Conservation (phyloP, 1,140 invertebrate genomes). For the Drosophila parabipectinata region DNA sequence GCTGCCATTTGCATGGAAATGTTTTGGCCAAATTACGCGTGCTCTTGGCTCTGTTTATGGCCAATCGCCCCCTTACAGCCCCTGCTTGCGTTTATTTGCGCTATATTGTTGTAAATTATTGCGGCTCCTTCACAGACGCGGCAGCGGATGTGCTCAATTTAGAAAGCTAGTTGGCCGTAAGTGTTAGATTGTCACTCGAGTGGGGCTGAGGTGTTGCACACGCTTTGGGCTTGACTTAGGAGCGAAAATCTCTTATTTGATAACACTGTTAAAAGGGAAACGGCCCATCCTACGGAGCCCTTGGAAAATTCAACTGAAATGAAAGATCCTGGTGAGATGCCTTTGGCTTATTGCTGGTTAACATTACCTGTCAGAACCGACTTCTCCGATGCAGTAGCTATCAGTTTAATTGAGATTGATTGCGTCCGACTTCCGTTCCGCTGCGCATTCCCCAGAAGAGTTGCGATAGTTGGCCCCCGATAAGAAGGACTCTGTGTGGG, state of each 20-base stretch:
- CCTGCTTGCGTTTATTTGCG: constrained; percentile 69
- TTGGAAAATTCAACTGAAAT: background rate
- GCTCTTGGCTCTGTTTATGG: constrained; percentile 75
- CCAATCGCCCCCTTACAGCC: constrained; percentile 46
- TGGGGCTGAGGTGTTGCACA: constrained; percentile 25
- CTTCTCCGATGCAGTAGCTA: constrained; percentile 44
- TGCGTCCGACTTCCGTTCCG: constrained; percentile 68
- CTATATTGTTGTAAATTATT: constrained; percentile 74
- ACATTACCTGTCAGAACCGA: background rate
- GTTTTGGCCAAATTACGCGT: constrained; percentile 72
- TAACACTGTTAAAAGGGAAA: background rate
- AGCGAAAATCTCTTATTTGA: background rate
- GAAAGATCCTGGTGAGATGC: background rate
- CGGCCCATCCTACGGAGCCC: background rate
- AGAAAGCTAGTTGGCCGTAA: constrained; percentile 26
- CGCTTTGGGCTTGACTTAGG: constrained; percentile 2
- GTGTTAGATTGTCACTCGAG: constrained; percentile 60
- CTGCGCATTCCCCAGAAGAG: constrained; percentile 62
- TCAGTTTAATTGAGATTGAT: constrained; percentile 80
- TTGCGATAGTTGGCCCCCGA: constrained; percentile 56
- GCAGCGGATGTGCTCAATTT: constrained; percentile 73
- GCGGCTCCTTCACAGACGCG: constrained; percentile 50
- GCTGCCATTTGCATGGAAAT: constrained; percentile 73
- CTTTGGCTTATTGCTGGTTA: background rate
- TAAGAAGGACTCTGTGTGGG: constrained; percentile 62